Percentiles rank a stretch among this genome's conserved stretches.
phyloP scores from a whole-genome alignment of 2,797 vertebrate species.

The Anabacerthia variegaticeps region DNA sequence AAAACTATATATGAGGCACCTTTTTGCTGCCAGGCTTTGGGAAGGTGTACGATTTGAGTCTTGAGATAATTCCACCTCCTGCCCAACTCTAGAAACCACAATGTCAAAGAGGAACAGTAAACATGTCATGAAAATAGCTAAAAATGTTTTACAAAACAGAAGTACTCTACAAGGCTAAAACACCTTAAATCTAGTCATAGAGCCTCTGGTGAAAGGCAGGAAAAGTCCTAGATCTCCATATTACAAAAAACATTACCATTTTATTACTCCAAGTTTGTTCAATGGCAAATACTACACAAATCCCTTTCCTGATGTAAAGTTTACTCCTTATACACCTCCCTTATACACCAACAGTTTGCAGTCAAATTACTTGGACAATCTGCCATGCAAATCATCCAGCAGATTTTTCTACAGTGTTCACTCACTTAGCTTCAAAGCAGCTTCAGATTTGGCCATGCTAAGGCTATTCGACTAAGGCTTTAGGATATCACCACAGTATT shows the following conservation, averaged over 20 bases:
- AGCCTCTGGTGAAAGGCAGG: neutral
- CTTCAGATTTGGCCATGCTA: neutral
- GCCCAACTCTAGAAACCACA: constrained; percentile 87
- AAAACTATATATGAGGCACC: constrained; percentile 80
- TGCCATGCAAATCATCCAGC: neutral
- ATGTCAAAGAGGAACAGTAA: constrained; percentile 81
- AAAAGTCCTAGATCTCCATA: neutral
- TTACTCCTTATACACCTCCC: neutral
- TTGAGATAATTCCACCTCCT: constrained; percentile 85
- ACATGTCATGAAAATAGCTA: constrained; percentile 43
- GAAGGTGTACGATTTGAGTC: constrained; percentile 86
- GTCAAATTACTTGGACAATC: neutral
- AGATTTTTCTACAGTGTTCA: neutral
- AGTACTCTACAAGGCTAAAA: neutral
- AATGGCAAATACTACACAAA: neutral
- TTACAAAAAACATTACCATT: neutral
- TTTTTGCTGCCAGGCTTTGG: constrained; percentile 86
- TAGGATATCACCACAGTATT: neutral
- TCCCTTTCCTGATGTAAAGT: neutral
- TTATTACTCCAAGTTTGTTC: neutral
- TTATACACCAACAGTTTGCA: neutral
- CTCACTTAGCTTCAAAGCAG: neutral
- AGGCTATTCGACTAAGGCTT: neutral
- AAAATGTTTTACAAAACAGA: neutral
- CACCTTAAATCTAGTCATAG: neutral